phyloP scores from a whole-genome alignment of 1,140 invertebrate genomes.

The Listronotus bonariensis region DNA sequence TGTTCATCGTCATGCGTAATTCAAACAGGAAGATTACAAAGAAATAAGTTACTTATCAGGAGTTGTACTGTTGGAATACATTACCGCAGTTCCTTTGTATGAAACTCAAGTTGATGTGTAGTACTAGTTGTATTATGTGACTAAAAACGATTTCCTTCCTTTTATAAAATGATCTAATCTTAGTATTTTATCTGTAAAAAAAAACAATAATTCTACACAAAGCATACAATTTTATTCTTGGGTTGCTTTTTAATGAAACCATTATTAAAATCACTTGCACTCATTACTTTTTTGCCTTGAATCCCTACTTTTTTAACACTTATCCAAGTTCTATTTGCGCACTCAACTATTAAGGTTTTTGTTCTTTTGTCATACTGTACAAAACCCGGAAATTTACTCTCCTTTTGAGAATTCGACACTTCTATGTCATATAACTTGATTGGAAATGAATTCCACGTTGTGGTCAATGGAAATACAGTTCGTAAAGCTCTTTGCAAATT shows the following conservation, averaged over 20 bases:
- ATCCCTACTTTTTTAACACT: conserved; percentile 63
- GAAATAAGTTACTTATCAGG: too few relatives aligned
- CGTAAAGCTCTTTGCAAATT: conserved; percentile 69
- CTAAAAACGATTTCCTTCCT: too few relatives aligned
- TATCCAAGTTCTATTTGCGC: conserved; percentile 63
- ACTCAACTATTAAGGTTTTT: conserved; percentile 62
- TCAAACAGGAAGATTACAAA: too few relatives aligned
- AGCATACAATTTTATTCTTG: conserved; percentile 6
- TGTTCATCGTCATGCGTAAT: too few relatives aligned
- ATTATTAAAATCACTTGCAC: conserved; percentile 69
- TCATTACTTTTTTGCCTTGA: conserved; percentile 64
- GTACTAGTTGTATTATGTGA: too few relatives aligned
- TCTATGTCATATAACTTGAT: conserved; percentile 67
- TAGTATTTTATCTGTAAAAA: too few relatives aligned
- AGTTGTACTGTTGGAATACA: too few relatives aligned
- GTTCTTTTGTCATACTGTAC: conserved; percentile 60
- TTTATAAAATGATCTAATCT: not conserved
- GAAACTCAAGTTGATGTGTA: too few relatives aligned
- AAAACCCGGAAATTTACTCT: conserved; percentile 52
- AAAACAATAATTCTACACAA: conserved; percentile 16
- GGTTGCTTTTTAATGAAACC: conserved; percentile 45
- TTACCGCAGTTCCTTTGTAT: too few relatives aligned
- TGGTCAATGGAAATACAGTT: conserved; percentile 65
- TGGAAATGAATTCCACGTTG: conserved; percentile 61
- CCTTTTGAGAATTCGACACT: conserved; percentile 46